Evolutionary conservation across 2,888 invertebrate species (phyloP).

Genomic region (Galerucella pusilla): DNA sequence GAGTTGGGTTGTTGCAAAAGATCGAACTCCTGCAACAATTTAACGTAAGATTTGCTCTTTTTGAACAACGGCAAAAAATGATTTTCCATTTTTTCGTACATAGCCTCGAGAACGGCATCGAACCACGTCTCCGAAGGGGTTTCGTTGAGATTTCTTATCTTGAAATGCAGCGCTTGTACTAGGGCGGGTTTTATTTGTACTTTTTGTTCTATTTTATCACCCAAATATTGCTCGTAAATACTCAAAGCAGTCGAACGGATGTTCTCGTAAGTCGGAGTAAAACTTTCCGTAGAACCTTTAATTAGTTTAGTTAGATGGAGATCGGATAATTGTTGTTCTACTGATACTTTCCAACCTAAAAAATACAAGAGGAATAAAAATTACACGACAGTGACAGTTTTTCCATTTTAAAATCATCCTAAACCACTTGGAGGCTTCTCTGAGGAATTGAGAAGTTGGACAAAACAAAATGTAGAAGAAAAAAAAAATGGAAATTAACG

Average conservation of each 20-base stretch:
- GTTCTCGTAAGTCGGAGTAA: slow-evolving; percentile 58
- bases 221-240: slow-evolving; percentile 82
- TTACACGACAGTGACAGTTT: background rate
- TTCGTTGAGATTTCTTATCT: slow-evolving; percentile 71
- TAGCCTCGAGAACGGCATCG: slow-evolving; percentile 81
- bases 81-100: slow-evolving; percentile 72
- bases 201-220: slow-evolving; percentile 75
- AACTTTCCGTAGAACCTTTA: slow-evolving; percentile 62
- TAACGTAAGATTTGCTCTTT: slow-evolving; percentile 74
- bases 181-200: slow-evolving; percentile 73
- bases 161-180: slow-evolving; percentile 70
- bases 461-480: too few relatives aligned
- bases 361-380: background rate
- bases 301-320: slow-evolving; percentile 67
- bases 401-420: too few relatives aligned
- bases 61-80: slow-evolving; percentile 76
- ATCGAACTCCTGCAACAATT: slow-evolving; percentile 79
- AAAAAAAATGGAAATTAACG: too few relatives aligned
- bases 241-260: slow-evolving; percentile 76
- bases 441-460: too few relatives aligned
- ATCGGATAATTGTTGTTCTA: slow-evolving; percentile 76
- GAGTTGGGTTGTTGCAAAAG: slow-evolving; percentile 69
- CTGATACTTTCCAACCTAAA: slow-evolving; percentile 74
- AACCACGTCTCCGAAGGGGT: slow-evolving; percentile 80
- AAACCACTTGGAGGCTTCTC: too few relatives aligned